Conservation (phyloP, 2,888 invertebrate species). For the Melanotus villosus region DNA sequence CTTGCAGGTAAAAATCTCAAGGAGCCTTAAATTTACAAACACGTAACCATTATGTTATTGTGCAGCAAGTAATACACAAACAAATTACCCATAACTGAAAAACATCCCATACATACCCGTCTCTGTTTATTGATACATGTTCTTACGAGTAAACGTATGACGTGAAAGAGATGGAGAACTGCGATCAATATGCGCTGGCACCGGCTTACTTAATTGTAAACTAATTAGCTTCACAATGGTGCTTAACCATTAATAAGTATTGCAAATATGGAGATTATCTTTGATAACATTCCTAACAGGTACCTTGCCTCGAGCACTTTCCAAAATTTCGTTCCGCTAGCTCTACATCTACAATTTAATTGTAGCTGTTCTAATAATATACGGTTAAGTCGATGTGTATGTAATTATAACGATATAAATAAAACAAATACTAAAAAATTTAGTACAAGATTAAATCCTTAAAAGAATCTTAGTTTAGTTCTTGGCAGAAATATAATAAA, state of each 20-base stretch:
- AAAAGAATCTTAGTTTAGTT: too few species aligned
- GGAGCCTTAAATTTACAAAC: not conserved
- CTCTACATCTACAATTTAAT: conserved; percentile 40
- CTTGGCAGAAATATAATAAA: too few species aligned
- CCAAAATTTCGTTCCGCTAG: conserved; percentile 54
- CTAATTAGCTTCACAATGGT: conserved; percentile 41
- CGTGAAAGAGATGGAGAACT: not conserved
- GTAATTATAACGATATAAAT: conserved; percentile 5
- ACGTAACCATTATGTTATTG: not conserved
- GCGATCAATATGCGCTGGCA: not conserved
- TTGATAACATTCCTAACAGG: conserved; percentile 49
- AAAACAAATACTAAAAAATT: conserved; percentile 14
- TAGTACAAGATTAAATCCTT: too few species aligned
- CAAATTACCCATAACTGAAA: not conserved
- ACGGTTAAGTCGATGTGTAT: not conserved
- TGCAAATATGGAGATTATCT: conserved; percentile 48
- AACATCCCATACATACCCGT: too few species aligned
- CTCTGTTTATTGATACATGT: too few species aligned
- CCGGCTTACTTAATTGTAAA: conserved; percentile 39
- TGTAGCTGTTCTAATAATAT: conserved; percentile 1
- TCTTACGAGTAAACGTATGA: too few species aligned
- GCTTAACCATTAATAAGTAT: conserved; percentile 36
- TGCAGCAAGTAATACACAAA: not conserved
- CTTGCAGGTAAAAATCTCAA: too few species aligned
- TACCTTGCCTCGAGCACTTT: conserved; percentile 50